Conservation (phyloP, 2,113 vertebrate species). For the Boulengerochromis microlepis region DNA sequence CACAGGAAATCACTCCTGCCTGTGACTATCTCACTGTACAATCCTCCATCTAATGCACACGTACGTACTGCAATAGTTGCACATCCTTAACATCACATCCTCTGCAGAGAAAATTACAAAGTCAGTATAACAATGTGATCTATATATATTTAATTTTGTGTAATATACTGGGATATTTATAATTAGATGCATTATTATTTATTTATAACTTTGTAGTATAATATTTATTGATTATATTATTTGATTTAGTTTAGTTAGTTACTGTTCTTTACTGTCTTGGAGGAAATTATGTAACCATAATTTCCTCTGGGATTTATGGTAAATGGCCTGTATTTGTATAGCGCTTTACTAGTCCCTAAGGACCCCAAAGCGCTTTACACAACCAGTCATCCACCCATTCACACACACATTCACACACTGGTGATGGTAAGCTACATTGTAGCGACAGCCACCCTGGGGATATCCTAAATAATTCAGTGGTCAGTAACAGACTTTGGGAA, state of each 20-base stretch:
- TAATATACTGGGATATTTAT: not conserved
- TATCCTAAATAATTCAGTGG: no score
- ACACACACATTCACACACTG: no score
- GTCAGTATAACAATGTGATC: not conserved
- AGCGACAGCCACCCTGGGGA: no score
- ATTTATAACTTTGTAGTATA: not conserved
- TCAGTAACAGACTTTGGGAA: no score
- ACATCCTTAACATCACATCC: not conserved
- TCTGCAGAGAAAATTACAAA: not conserved
- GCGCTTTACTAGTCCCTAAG: no score
- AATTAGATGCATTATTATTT: not conserved
- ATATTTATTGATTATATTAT: not conserved
- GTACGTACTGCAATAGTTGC: not conserved
- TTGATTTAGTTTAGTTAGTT: not conserved
- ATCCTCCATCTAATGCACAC: not conserved
- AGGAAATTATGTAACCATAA: not conserved
- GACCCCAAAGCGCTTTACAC: no score
- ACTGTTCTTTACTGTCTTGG: not conserved
- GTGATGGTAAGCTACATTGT: no score
- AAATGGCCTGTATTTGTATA: no score
- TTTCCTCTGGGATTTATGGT: not conserved
- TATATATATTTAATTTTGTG: not conserved
- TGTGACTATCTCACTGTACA: not conserved
- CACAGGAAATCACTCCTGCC: not conserved
- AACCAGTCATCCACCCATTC: no score